These are phyloP conservation scores for Drosophila miranda DNA, from an alignment of 1,140 invertebrate genomes.

Conservation along the genomic window DNA sequence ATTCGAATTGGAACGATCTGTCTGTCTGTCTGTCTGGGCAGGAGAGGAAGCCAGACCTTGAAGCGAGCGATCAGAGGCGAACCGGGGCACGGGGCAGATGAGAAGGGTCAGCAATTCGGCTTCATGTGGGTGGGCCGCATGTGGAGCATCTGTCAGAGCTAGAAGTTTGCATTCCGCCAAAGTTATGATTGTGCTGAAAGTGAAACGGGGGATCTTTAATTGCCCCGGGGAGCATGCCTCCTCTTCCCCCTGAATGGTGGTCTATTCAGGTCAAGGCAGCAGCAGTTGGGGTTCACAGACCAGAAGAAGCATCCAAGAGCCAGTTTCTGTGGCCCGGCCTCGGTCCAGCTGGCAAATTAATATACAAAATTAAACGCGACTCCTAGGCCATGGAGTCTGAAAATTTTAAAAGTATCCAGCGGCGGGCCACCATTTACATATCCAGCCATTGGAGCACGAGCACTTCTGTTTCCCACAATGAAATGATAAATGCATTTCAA, in stretches of 20 bases:
- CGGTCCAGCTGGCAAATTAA: constrained; percentile 52
- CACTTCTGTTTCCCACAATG: constrained; percentile 55
- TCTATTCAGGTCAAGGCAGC: constrained; percentile 46
- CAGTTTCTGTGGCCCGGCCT: neutral
- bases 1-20: constrained; percentile 36
- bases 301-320: neutral
- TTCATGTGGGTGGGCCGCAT: constrained; percentile 53
- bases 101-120: constrained; percentile 45
- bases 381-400: constrained; percentile 51
- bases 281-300: neutral
- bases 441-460: constrained; percentile 18
- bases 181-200: constrained; percentile 44
- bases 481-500: constrained; percentile 77
- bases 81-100: constrained; percentile 12
- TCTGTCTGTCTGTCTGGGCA: constrained; percentile 3
- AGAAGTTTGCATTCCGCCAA: constrained; percentile 20
- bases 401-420: constrained; percentile 60
- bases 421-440: constrained; percentile 53
- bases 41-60: constrained; percentile 22
- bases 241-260: neutral
- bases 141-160: constrained; percentile 44
- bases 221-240: neutral
- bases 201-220: constrained; percentile 39
- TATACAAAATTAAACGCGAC: constrained; percentile 62
- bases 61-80: constrained; percentile 19